Conservation (phyloP, 2,113 vertebrate species). For the Macquaria ambigua region DNA sequence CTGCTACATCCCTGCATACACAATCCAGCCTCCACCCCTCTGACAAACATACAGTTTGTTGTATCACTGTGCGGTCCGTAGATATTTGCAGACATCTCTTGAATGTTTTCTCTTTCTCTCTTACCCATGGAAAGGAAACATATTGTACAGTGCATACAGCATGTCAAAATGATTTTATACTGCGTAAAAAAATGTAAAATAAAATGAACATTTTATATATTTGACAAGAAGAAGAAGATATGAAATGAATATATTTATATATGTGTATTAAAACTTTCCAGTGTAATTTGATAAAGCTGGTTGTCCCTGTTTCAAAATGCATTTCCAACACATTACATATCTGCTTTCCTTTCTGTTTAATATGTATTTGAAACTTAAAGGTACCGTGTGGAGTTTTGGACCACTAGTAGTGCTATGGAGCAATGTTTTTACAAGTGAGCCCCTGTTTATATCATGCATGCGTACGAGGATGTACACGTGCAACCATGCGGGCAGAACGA, state of each 20-base stretch:
- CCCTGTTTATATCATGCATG: background rate
- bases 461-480: background rate
- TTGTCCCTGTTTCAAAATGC: constrained; percentile 11
- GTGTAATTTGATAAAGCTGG: constrained; percentile 17
- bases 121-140: background rate
- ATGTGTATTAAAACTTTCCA: constrained; percentile 27
- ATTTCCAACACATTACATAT: constrained; percentile 10
- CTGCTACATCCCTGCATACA: constrained; percentile 25
- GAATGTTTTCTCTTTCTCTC: background rate
- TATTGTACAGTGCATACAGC: constrained; percentile 23
- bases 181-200: background rate
- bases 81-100: constrained; percentile 8
- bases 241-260: background rate
- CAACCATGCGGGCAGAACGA: background rate
- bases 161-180: background rate
- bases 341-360: constrained; percentile 1
- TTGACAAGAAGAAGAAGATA: background rate
- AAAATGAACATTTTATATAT: background rate
- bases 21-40: constrained; percentile 33
- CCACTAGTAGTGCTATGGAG: background rate
- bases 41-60: constrained; percentile 37
- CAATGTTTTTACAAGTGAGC: background rate
- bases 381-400: constrained; percentile 21
- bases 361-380: background rate
- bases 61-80: background rate